phyloP scores from a whole-genome alignment of 1,140 invertebrate genomes.

The Heliconius nattereri region DNA sequence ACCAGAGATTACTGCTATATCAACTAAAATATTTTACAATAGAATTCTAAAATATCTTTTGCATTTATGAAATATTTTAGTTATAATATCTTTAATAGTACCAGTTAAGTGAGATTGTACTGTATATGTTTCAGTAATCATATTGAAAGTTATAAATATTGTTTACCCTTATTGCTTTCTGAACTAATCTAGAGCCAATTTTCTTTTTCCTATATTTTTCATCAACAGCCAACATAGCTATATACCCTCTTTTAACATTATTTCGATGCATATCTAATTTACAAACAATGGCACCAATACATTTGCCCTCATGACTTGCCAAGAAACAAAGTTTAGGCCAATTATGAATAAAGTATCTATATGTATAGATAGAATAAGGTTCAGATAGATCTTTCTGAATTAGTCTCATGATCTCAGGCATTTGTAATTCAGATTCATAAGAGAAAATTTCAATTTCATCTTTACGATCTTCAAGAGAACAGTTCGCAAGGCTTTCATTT shows the following conservation, averaged over 20 bases:
- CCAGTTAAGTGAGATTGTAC: too few species aligned
- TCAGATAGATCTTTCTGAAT: conserved; percentile 99
- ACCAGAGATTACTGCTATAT: too few species aligned
- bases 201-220: conserved; percentile 96
- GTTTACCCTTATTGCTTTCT: conserved; percentile 88
- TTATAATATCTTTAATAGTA: too few species aligned
- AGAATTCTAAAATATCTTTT: too few species aligned
- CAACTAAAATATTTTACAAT: too few species aligned
- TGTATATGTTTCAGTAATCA: too few species aligned
- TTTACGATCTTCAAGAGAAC: conserved; percentile 40
- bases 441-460: conserved; percentile 75
- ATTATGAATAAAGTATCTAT: conserved; percentile 99
- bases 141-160: neutral
- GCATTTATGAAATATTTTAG: too few species aligned
- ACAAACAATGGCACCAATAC: conserved; percentile 98
- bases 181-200: conserved; percentile 91
- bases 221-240: conserved; percentile 99
- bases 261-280: conserved; percentile 98
- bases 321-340: conserved; percentile 99
- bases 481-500: conserved; percentile 44
- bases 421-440: conserved; percentile 80
- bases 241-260: conserved; percentile 96
- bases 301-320: conserved; percentile 92
- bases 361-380: conserved; percentile 99
- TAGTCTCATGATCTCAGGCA: conserved; percentile 94